These are phyloP conservation scores for Oryctolagus cuniculus DNA, from an alignment of 2,113 vertebrate genomes.

Conservation along the genomic window DNA sequence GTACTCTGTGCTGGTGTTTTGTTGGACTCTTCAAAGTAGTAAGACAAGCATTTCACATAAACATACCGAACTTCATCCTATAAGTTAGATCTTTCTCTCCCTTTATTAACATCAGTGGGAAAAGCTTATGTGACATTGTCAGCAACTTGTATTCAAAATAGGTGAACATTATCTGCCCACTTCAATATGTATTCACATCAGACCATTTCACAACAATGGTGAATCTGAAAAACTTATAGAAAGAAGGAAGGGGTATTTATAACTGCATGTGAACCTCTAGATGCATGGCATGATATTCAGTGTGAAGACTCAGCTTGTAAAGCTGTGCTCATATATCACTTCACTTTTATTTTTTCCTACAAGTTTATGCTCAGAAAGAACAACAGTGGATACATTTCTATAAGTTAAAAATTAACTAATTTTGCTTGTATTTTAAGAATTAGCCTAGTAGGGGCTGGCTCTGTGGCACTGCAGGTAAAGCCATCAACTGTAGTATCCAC, in stretches of 20 bases:
- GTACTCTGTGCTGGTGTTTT: neutral
- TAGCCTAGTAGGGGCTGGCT: neutral
- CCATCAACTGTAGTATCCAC: no score
- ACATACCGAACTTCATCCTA: neutral
- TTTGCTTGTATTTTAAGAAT: constrained; percentile 40
- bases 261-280: neutral
- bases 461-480: neutral
- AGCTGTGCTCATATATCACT: neutral
- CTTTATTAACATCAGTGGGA: constrained; percentile 13
- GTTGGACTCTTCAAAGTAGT: neutral
- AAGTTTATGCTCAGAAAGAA: neutral
- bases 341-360: neutral
- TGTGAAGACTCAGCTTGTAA: constrained; percentile 4
- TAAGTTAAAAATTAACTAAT: constrained; percentile 11
- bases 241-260: constrained; percentile 7
- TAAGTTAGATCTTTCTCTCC: neutral
- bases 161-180: neutral
- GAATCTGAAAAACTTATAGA: constrained; percentile 32
- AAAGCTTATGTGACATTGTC: neutral
- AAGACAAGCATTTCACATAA: neutral
- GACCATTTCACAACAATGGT: neutral
- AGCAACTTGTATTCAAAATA: constrained; percentile 34
- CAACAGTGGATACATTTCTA: neutral
- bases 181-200: constrained; percentile 22
- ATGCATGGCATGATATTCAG: neutral